Evolutionary conservation across 2,113 vertebrate species (phyloP).

Genomic region (Glaucidium brasilianum): DNA sequence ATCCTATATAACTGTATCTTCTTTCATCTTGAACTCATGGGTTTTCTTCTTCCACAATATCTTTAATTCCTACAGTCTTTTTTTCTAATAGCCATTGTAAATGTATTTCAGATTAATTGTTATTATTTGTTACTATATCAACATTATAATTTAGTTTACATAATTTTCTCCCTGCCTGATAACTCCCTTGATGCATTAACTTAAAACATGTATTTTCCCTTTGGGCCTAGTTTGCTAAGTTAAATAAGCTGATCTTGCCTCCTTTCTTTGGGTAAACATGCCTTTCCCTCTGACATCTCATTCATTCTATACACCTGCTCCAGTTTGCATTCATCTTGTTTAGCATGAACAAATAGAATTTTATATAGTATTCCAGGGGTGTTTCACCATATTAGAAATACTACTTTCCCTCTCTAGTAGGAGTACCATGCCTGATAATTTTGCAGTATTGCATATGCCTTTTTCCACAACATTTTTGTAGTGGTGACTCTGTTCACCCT

Average conservation of each 20-base stretch:
- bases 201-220: neutral
- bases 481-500: neutral
- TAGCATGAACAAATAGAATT: neutral
- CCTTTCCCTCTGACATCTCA: neutral
- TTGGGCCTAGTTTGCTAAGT: neutral
- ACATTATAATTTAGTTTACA: neutral
- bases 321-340: neutral
- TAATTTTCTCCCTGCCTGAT: neutral
- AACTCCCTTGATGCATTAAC: neutral
- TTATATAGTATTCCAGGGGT: neutral
- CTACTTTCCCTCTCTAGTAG: neutral
- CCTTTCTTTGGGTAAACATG: neutral
- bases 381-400: neutral
- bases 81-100: neutral
- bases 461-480: neutral
- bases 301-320: neutral
- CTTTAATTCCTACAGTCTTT: neutral
- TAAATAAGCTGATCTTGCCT: neutral
- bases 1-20: neutral
- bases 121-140: neutral
- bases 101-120: neutral
- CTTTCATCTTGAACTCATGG: neutral
- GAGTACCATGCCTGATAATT: neutral
- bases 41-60: neutral
- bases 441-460: neutral